A percentile compares a stretch with the other conserved stretches of the same genome.
phyloP scores from a whole-genome alignment of 1,140 invertebrate species.

The Aphidius gifuensis region DNA sequence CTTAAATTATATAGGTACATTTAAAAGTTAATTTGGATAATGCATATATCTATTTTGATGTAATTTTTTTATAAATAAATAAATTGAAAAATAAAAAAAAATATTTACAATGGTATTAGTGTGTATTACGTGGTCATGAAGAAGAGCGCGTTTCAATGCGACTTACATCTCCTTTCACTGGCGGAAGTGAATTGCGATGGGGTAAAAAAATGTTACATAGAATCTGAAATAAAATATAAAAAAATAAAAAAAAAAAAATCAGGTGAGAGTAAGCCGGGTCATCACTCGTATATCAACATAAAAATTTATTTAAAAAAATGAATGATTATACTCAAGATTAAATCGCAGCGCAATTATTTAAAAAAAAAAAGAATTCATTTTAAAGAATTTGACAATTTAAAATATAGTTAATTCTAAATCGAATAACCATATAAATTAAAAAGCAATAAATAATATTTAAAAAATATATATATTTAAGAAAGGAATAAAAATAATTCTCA shows the following conservation, averaged over 20 bases:
- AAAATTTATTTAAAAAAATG: background rate
- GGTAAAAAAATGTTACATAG: background rate
- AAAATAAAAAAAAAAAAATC: slow-evolving; percentile 29
- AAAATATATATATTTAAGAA: background rate
- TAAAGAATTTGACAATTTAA: too few relatives aligned
- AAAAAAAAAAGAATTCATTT: background rate
- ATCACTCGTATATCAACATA: slow-evolving; percentile 28
- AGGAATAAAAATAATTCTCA: slow-evolving; percentile 3
- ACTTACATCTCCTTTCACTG: slow-evolving; percentile 48
- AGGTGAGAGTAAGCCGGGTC: slow-evolving; percentile 46
- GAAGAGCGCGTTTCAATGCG: slow-evolving; percentile 15
- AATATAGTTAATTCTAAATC: too few relatives aligned
- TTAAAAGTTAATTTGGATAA: too few relatives aligned
- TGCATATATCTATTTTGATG: too few relatives aligned
- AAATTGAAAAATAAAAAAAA: background rate
- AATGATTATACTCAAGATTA: slow-evolving; percentile 9
- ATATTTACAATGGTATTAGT: background rate
- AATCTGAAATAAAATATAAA: too few relatives aligned
- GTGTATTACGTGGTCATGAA: slow-evolving; percentile 21
- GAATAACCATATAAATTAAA: background rate
- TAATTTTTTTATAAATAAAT: too few relatives aligned
- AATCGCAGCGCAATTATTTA: background rate
- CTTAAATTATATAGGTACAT: too few relatives aligned
- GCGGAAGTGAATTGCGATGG: slow-evolving; percentile 41
- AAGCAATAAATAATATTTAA: background rate